phyloP scores from a whole-genome alignment of 1,140 invertebrate species.

The Megalonaias nervosa region DNA sequence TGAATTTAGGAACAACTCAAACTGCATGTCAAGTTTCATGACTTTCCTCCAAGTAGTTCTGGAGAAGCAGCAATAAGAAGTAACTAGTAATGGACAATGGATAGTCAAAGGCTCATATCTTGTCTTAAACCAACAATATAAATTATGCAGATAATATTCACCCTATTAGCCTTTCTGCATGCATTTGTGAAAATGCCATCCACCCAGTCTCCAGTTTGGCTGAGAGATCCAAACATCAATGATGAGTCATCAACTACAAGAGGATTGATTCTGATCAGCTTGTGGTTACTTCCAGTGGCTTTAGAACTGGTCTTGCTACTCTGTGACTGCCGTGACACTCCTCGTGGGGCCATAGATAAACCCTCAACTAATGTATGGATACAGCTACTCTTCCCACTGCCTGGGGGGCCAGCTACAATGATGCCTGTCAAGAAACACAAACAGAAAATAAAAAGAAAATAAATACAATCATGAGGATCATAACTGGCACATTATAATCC shows the following conservation, averaged over 20 bases:
- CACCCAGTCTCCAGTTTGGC: slow-evolving; percentile 67
- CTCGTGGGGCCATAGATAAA: slow-evolving; percentile 52
- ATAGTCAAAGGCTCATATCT: too few relatives aligned
- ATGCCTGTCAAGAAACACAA: slow-evolving; percentile 47
- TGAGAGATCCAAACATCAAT: slow-evolving; percentile 68
- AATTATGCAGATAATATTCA: slow-evolving; percentile 33
- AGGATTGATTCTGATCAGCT: slow-evolving; percentile 68
- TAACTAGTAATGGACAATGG: too few relatives aligned
- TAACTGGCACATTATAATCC: too few relatives aligned
- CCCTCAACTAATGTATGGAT: slow-evolving; percentile 68
- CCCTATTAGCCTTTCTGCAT: slow-evolving; percentile 69
- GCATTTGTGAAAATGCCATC: slow-evolving; percentile 70
- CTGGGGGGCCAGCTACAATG: slow-evolving; percentile 69
- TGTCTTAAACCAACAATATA: too few relatives aligned
- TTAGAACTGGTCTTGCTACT: slow-evolving; percentile 40
- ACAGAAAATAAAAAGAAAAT: too few relatives aligned
- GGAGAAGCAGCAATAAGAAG: too few relatives aligned
- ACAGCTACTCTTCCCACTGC: slow-evolving; percentile 69
- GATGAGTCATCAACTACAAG: slow-evolving; percentile 67
- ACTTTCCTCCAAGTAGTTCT: too few relatives aligned
- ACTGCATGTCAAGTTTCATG: too few relatives aligned
- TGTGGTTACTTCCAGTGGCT: slow-evolving; percentile 61
- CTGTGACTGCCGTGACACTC: slow-evolving; percentile 53
- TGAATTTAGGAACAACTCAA: too few relatives aligned
- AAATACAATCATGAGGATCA: too few relatives aligned